Evolutionary conservation across 1,140 invertebrate genomes (phyloP), one percentile per base, ranked within the genome.

Genomic region (Propsilocerus akamusi): DNA sequence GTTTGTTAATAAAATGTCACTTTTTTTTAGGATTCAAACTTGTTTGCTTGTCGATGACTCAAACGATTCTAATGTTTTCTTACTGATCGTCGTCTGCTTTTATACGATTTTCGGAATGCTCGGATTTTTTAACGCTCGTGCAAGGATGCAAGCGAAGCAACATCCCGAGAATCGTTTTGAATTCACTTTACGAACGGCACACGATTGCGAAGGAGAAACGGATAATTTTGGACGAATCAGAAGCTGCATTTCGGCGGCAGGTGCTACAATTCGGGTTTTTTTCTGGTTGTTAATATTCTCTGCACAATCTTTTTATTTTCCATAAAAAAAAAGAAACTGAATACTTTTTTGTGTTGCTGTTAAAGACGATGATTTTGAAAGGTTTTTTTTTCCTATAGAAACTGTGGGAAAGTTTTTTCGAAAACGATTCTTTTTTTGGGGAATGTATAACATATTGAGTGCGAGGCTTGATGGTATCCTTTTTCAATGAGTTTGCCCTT

Each of bases 401-500:
- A 41, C 34, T 41, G 34, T 41, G 34, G 34, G 34, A 41, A 41
- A 41, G 34, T 41, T n/a, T n/a, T n/a, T n/a, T n/a, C n/a, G n/a
- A 41, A 41, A 41, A 41, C 22, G 22, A 41, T 41, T 41, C 22
- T n/a, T 41, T 41, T 30, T 10, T 30, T 30, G 28, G 10, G 22
- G 14, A 41, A 41, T 20, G 22, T 17, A 41, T 20, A 41, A 41
- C 34, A 41, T 41, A 41, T 41, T 41, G 34, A 41, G 22, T 14
- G 34, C 34, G 34, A 41, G 34, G 34, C n/a, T n/a, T n/a, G n/a
- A n/a, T n/a, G n/a, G n/a, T n/a, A n/a, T n/a, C n/a, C n/a, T n/a
- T n/a, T n/a, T n/a, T n/a, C n/a, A n/a, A n/a, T n/a, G n/a, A n/a
- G n/a, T n/a, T n/a, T n/a, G n/a, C n/a, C n/a, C n/a, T n/a, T n/a